A percentile compares a stretch with the other conserved stretches of the same genome.
These are phyloP conservation scores for Linyphia triangularis DNA, from an alignment of 2,888 invertebrate genomes.

Conservation along the genomic window DNA sequence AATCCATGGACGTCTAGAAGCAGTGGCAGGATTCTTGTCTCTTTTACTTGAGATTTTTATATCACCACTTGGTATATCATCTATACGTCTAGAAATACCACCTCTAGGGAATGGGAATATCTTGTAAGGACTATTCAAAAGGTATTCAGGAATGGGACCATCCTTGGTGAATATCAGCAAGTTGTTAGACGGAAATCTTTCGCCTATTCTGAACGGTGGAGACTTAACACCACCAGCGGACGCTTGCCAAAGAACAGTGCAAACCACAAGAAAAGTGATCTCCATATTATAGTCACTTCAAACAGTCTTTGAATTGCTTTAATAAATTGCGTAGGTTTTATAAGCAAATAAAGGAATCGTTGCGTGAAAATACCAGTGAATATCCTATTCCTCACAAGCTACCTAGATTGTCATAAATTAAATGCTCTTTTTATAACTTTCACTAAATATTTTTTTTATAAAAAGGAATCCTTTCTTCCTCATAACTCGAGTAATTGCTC, in stretches of 20 bases:
- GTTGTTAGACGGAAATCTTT: not conserved
- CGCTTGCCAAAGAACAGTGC: not conserved
- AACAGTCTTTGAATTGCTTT: not conserved
- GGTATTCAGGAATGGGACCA: constrained; percentile 51
- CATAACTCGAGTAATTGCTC: constrained; percentile 38
- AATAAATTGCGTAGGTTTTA: not conserved
- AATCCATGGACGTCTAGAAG: not conserved
- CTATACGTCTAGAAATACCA: constrained; percentile 4
- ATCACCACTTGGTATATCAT: not conserved
- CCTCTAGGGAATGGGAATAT: constrained; percentile 9
- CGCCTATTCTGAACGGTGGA: not conserved
- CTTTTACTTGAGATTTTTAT: not conserved
- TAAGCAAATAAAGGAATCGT: not conserved
- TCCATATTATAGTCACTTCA: not conserved
- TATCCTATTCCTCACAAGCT: constrained; percentile 12
- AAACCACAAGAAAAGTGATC: not conserved
- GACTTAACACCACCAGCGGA: not conserved
- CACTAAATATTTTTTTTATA: constrained; percentile 1
- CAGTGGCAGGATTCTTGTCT: not conserved
- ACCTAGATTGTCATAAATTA: constrained; percentile 16
- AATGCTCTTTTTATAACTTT: constrained; percentile 1
- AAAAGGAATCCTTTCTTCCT: not conserved
- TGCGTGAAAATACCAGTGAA: not conserved
- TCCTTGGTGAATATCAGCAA: constrained; percentile 22
- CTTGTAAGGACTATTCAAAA: constrained; percentile 22